Evolutionary conservation across 2,797 vertebrate species (phyloP).

Genomic region (Mus minutoides): DNA sequence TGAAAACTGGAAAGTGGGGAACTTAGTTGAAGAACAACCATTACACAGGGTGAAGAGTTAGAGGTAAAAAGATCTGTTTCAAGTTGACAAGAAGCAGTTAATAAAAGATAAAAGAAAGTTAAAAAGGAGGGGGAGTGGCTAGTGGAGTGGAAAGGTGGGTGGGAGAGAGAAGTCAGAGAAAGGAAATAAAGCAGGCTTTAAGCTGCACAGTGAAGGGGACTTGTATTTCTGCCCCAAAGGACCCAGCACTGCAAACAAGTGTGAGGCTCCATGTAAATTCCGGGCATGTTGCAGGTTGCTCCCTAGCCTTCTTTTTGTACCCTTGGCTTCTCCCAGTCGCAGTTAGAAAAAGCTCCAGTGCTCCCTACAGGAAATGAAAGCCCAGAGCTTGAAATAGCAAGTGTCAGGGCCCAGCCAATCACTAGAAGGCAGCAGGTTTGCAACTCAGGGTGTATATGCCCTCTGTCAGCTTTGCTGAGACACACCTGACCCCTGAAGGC

Average conservation of each 20-base stretch:
- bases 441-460: no score
- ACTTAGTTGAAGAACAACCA: background rate
- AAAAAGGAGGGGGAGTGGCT: fast-evolving
- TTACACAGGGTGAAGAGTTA: fast-evolving
- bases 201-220: background rate
- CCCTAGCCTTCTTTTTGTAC: background rate
- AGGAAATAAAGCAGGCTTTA: background rate
- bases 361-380: background rate
- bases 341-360: background rate
- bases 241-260: background rate
- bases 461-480: background rate
- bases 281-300: background rate
- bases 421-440: background rate
- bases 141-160: fast-evolving
- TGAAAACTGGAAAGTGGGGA: background rate
- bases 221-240: background rate
- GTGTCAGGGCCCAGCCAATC: background rate
- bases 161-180: background rate
- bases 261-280: background rate
- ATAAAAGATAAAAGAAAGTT: background rate
- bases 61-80: background rate
- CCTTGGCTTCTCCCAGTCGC: background rate
- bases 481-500: background rate
- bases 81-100: background rate
- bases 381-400: background rate